Evolutionary conservation across 2,888 invertebrate species (phyloP).

Genomic region (Aquatica leii): DNA sequence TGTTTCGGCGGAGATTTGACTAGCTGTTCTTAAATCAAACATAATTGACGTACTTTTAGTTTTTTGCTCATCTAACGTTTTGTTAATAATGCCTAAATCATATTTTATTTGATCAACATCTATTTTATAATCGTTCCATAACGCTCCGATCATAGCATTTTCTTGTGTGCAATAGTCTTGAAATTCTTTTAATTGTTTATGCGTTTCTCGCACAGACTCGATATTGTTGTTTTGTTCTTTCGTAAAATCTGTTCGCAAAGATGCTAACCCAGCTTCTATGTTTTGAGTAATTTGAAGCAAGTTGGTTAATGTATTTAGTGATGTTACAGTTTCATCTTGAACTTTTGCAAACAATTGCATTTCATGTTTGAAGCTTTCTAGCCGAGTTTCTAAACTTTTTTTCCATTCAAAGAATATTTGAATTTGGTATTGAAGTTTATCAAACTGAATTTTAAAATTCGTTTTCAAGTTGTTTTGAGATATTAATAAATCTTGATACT

Average conservation of each 20-base stretch:
- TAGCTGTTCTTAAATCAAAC: constrained; percentile 63
- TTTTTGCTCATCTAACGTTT: constrained; percentile 57
- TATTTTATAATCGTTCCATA: constrained; percentile 58
- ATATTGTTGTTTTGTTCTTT: constrained; percentile 51
- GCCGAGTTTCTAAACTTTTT: constrained; percentile 61
- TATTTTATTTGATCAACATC: constrained; percentile 48
- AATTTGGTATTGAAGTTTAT: constrained; percentile 51
- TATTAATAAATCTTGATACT: constrained; percentile 32
- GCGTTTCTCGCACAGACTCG: constrained; percentile 45
- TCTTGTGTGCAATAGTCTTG: constrained; percentile 57
- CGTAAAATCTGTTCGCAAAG: constrained; percentile 48
- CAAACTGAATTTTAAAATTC: constrained; percentile 45
- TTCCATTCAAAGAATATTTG: constrained; percentile 66
- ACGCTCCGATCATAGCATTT: constrained; percentile 53
- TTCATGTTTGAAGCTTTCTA: constrained; percentile 62
- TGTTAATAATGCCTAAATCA: constrained; percentile 45
- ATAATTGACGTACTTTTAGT: constrained; percentile 61
- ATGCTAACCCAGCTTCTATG: constrained; percentile 48
- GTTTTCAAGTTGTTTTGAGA: constrained; percentile 28
- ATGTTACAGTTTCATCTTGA: constrained; percentile 44
- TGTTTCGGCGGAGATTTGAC: constrained; percentile 63
- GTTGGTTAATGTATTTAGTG: constrained; percentile 44
- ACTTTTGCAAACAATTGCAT: constrained; percentile 36
- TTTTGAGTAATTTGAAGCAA: constrained; percentile 47
- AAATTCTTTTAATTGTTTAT: constrained; percentile 50